Base-by-base conservation (phyloP, 2,113 vertebrate species). In the Siphamia tubifer region DNA sequence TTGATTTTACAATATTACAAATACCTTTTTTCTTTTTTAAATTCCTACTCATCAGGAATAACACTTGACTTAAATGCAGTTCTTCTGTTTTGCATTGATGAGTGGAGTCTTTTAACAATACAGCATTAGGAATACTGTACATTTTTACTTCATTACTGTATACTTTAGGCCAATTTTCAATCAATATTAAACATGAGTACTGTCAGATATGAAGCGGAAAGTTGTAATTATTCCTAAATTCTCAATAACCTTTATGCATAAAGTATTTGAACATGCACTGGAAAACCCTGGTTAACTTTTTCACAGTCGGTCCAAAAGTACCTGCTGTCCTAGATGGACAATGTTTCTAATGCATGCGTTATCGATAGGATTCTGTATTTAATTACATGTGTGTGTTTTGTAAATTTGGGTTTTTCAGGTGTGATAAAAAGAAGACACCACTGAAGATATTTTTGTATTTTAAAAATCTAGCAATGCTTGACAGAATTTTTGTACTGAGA, bases 361-460 rank as follows among this genome's bases (percentile, higher is more conserved):
- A 75, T 79, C 73, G 10, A 75, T 75, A 78, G 72, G 64, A 39
- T 77, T 81, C 40, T 77, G 69, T 82, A 75, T 84, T 79, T 84
- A 66, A 83, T 71, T 28, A 40, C 53, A 48, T 83, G 69, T 77
- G 60, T 81, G 76, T 78, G 51, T 78, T 79, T 87, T 85, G 62
- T 79, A 73, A 1, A 83, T 84, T 81, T 81, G 84, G 68, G 67
- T 83, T 79, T 74, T 82, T 68, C 53, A 66, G 48, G 69, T 74
- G 61, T 74, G 62, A 69, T 67, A 47, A 54, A 54, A 65, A 43
- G 56, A 20, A 30, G 31, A 45, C 61, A 56, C 61, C 34, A 6
- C 8, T 24, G 38, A 62, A 53, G 60, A 61, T 87, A 83, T 87
- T 86, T 86, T 87, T 86, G 65, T 87, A 88, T 68, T 15, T 21